phyloP scores from a whole-genome alignment of 2,888 invertebrate genomes.

The Sclerodermus sp. region DNA sequence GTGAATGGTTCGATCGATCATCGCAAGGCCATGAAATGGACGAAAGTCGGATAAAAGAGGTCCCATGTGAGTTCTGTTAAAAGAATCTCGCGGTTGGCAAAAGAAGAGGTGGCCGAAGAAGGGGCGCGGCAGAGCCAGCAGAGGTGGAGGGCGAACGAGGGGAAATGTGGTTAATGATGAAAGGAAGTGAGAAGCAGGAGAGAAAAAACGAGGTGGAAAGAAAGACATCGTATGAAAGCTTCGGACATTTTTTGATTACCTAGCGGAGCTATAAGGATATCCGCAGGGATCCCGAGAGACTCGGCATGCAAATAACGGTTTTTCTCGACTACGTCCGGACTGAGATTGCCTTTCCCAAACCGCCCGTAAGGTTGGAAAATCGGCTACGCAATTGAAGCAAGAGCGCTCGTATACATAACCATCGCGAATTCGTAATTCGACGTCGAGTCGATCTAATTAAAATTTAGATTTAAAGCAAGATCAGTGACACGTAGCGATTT shows the following conservation, averaged over 20 bases:
- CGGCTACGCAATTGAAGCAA: too few relatives aligned
- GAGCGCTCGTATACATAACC: too few relatives aligned
- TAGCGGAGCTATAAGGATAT: conserved; percentile 19
- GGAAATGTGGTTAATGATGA: not conserved
- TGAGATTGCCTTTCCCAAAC: conserved; percentile 22
- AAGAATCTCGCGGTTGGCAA: conserved; percentile 5
- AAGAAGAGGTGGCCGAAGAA: not conserved
- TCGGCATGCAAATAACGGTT: conserved; percentile 31
- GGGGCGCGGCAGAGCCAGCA: not conserved
- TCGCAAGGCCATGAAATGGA: not conserved
- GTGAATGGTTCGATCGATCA: conserved; percentile 10
- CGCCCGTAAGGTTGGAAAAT: not conserved
- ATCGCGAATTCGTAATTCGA: too few relatives aligned
- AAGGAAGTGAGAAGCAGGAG: conserved; percentile 4
- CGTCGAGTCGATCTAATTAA: not conserved
- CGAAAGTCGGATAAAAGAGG: conserved; percentile 12
- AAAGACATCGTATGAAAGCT: conserved; percentile 9
- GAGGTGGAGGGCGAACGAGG: conserved; percentile 2
- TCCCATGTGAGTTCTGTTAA: conserved; percentile 7
- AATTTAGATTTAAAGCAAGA: not conserved
- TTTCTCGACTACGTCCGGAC: conserved; percentile 21
- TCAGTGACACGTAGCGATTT: not conserved
- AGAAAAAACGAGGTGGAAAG: conserved; percentile 8
- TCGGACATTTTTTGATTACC: conserved; percentile 32
- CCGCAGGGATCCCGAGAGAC: conserved; percentile 17